Conservation (phyloP, 1,140 invertebrate species). For the Philopotamus ludificatus region DNA sequence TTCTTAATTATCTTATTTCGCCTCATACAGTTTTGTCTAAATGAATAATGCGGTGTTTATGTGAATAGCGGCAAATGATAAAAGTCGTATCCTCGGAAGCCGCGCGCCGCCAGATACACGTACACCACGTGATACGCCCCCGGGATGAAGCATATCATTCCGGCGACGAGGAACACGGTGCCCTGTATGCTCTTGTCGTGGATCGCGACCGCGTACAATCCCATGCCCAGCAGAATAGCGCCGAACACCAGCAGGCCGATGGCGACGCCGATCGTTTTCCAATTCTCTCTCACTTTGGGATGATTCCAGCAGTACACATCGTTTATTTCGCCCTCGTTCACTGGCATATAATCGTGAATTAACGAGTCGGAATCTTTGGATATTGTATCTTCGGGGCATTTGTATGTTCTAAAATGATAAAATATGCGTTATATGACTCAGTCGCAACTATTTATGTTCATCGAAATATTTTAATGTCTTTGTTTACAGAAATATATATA, state of each 20-base stretch:
- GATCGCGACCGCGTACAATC: slow-evolving; percentile 69
- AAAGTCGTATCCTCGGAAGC: slow-evolving; percentile 77
- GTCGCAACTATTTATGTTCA: no score
- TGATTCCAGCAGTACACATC: slow-evolving; percentile 73
- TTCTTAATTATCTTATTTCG: no score
- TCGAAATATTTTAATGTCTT: no score
- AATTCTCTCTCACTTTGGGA: slow-evolving; percentile 81
- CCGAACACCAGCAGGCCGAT: slow-evolving; percentile 74
- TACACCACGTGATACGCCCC: slow-evolving; percentile 82
- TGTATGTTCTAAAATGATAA: slow-evolving; percentile 68
- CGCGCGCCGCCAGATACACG: slow-evolving; percentile 79
- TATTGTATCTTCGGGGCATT: slow-evolving; percentile 65
- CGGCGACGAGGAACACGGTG: slow-evolving; percentile 77
- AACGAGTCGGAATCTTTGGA: slow-evolving; percentile 78
- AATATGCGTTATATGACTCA: no score
- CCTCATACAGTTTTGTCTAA: no score
- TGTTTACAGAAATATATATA: no score
- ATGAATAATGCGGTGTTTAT: no score
- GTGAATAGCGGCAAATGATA: slow-evolving; percentile 80
- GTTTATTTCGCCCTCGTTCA: slow-evolving; percentile 59
- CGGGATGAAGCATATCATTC: slow-evolving; percentile 77
- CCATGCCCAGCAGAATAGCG: slow-evolving; percentile 71
- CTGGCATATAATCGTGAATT: slow-evolving; percentile 71
- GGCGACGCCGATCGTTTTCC: slow-evolving; percentile 79
- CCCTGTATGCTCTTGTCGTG: slow-evolving; percentile 71